A percentile compares a stretch with the other conserved stretches of the same genome.
phyloP scores from a whole-genome alignment of 2,797 vertebrate genomes.

The Champsocephalus esox region DNA sequence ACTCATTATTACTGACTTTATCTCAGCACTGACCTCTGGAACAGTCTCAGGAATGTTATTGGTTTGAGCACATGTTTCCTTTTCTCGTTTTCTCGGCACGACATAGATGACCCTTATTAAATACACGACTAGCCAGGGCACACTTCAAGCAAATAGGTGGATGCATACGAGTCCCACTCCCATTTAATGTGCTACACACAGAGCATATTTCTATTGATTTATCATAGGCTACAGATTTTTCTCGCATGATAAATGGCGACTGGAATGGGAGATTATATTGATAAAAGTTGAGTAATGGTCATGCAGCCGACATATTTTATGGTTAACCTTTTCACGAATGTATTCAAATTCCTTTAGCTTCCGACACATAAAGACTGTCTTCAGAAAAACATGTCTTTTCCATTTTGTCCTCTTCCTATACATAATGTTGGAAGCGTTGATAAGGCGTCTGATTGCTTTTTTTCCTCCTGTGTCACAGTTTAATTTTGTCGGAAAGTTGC shows the following conservation, averaged over 20 bases:
- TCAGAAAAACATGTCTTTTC: constrained; percentile 45
- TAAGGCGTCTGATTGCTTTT: constrained; percentile 43
- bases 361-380: constrained; percentile 22
- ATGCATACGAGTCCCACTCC: constrained; percentile 56
- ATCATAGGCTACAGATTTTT: constrained; percentile 55
- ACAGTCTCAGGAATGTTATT: constrained; percentile 77
- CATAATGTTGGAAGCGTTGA: constrained; percentile 28
- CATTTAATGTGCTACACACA: constrained; percentile 58
- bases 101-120: constrained; percentile 72
- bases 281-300: constrained; percentile 62
- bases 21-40: constrained; percentile 81
- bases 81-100: constrained; percentile 42
- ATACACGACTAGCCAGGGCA: constrained; percentile 62
- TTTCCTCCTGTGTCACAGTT: constrained; percentile 88
- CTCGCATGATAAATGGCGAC: constrained; percentile 62
- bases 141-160: constrained; percentile 61
- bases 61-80: constrained; percentile 70
- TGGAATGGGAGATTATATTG: constrained; percentile 67
- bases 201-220: constrained; percentile 72
- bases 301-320: constrained; percentile 34
- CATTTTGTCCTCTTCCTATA: constrained; percentile 12
- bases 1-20: constrained; percentile 86
- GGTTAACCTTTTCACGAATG: constrained; percentile 53
- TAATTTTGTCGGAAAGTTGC: constrained; percentile 99
- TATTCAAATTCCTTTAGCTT: constrained; percentile 49